Percentiles rank a stretch among this genome's conserved stretches.
phyloP scores from a whole-genome alignment of 2,888 invertebrate genomes.

The Caenorhabditis imperialis region DNA sequence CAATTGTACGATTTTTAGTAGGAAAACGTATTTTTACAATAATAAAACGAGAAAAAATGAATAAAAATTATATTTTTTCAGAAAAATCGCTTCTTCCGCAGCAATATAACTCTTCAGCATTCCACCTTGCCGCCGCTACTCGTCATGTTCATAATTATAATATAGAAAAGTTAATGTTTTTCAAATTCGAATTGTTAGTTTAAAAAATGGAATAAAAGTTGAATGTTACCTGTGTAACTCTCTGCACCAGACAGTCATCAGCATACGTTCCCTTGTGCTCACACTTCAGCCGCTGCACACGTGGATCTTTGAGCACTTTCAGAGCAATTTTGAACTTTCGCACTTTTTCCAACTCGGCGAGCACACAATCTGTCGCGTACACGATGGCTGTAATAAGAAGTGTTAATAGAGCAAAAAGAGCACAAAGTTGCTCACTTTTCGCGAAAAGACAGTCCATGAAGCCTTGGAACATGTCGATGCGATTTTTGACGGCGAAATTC shows the following conservation, averaged over 20 bases:
- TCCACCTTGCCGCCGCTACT: conserved; percentile 27
- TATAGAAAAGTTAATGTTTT: too few species aligned
- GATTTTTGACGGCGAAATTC: conserved; percentile 97
- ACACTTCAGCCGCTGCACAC: conserved; percentile 93
- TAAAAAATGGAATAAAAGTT: not conserved
- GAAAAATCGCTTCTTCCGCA: conserved; percentile 6
- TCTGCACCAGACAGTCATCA: conserved; percentile 96
- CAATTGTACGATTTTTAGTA: too few species aligned
- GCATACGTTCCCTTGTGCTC: conserved; percentile 98
- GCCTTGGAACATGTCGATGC: conserved; percentile 93
- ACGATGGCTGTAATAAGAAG: conserved; percentile 85
- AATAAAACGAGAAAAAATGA: too few species aligned
- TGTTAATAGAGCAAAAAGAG: not conserved
- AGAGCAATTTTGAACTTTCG: conserved; percentile 94
- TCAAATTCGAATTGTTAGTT: conserved; percentile 27
- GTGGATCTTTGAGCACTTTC: conserved; percentile 87
- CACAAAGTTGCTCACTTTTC: conserved; percentile 83
- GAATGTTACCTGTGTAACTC: conserved; percentile 86
- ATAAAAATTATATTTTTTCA: not conserved
- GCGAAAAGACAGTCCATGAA: conserved; percentile 99
- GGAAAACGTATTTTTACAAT: conserved; percentile 1
- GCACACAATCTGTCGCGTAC: conserved; percentile 97
- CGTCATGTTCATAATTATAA: conserved; percentile 19
- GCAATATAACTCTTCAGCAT: conserved; percentile 46
- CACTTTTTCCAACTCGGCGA: conserved; percentile 96